Conservation (phyloP, 2,888 invertebrate genomes). For the Meta bourneti region DNA sequence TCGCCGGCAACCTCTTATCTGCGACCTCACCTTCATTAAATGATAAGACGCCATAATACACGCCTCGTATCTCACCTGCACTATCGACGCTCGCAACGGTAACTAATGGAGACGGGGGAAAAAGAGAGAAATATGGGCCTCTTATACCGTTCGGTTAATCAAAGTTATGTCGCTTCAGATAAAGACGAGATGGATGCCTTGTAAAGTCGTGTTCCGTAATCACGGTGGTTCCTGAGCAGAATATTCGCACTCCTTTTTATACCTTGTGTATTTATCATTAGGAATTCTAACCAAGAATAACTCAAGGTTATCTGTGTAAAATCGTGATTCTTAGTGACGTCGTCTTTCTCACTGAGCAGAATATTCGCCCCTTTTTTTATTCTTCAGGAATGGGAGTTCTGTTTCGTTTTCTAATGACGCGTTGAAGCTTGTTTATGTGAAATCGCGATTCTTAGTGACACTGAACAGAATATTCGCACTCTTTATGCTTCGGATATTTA, state of each 20-base stretch:
- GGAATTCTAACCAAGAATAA: neutral
- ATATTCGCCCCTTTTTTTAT: too few species aligned
- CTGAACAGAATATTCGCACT: too few species aligned
- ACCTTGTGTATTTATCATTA: neutral
- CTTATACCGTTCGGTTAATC: neutral
- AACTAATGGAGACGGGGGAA: slow-evolving; percentile 34
- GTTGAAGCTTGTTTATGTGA: too few species aligned
- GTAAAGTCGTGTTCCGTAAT: slow-evolving; percentile 18
- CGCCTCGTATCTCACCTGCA: slow-evolving; percentile 71
- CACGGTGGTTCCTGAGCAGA: neutral
- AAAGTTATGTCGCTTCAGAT: slow-evolving; percentile 31
- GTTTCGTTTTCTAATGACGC: too few species aligned
- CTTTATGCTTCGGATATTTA: too few species aligned
- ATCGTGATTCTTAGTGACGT: too few species aligned
- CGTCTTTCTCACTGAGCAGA: too few species aligned
- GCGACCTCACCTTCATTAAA: slow-evolving; percentile 69
- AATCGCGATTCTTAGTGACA: too few species aligned
- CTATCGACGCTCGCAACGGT: neutral
- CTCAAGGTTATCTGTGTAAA: too few species aligned
- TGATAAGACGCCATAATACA: slow-evolving; percentile 64
- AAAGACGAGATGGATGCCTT: slow-evolving; percentile 30
- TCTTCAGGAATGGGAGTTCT: too few species aligned
- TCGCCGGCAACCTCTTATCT: slow-evolving; percentile 58
- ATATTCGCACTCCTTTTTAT: too few species aligned
- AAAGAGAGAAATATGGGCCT: neutral